Evolutionary conservation across 2,113 vertebrate genomes (phyloP).

Genomic region (Vulpes lagopus): DNA sequence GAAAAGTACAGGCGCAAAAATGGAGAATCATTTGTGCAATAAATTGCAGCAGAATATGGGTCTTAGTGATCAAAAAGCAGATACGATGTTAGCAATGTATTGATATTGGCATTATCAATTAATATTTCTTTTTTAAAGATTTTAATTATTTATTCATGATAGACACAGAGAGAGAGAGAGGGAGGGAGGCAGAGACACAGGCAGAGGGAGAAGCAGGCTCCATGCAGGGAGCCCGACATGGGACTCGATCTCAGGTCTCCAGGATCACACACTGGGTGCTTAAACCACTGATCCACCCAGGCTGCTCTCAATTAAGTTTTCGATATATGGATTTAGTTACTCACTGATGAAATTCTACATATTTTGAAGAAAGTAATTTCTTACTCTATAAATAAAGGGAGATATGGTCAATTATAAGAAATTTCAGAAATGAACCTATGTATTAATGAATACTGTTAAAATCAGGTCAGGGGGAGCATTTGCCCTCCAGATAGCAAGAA

Average conservation of each 20-base stretch:
- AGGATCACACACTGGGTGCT: no score
- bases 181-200: no score
- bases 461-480: not conserved
- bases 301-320: not conserved
- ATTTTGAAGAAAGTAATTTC: not conserved
- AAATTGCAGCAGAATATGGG: not conserved
- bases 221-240: no score
- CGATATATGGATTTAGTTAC: not conserved
- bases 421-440: conserved; percentile 20
- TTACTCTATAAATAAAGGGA: not conserved
- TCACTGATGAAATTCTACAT: not conserved
- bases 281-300: no score
- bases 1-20: not conserved
- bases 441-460: conserved; percentile 7
- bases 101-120: not conserved
- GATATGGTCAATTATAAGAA: not conserved
- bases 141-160: no score
- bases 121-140: not conserved
- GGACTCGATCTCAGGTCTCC: no score
- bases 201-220: no score
- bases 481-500: not conserved
- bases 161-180: no score
- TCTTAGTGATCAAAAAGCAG: not conserved
- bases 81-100: not conserved
- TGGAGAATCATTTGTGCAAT: not conserved